Base-by-base conservation (phyloP, 2,888 invertebrate species). In the Drosophila siamana region DNA sequence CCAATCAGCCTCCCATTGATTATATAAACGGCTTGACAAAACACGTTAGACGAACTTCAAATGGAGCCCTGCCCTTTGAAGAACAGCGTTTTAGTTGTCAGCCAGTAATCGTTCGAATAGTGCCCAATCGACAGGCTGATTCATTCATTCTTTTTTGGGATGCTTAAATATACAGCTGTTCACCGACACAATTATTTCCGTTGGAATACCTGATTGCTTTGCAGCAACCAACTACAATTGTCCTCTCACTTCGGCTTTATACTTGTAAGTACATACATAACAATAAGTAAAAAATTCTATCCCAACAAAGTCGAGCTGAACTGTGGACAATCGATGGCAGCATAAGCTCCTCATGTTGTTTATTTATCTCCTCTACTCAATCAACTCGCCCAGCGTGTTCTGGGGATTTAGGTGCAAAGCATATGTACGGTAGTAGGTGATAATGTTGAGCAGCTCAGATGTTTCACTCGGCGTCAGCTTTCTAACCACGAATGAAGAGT, bases 271-370 rank as follows among this genome's bases (percentile, higher is more conserved):
- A n/a, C n/a, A n/a, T n/a, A n/a, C n/a, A n/a, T n/a, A n/a, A n/a
- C n/a, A n/a, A n/a, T n/a, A n/a, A n/a, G n/a, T n/a, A n/a, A n/a
- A n/a, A n/a, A n/a, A n/a, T n/a, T n/a, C 78, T 95, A 93, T 83
- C 93, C 94, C 1, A 94, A 95, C 72, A 93, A 94, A 4, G 94
- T 94, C 0, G 78, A 93, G 3, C 74, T 81, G 0, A 94, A 94
- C 0, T 95, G 95, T 77, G 74, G 65, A 1, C 5, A 4, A 24
- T 36, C 1, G 6, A 7, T 8, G 7, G 55, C 1, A 2, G n/a
- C n/a, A n/a, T n/a, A n/a, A n/a, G n/a, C n/a, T n/a, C n/a, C n/a
- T n/a, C n/a, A n/a, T n/a, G n/a, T n/a, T n/a, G n/a, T n/a, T n/a
- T n/a, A n/a, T n/a, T n/a, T n/a, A n/a, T n/a, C n/a, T n/a, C n/a